A percentile compares a stretch with the other conserved stretches of the same genome.
phyloP scores from a whole-genome alignment of 2,797 vertebrate species.

The Myotis pilosus region DNA sequence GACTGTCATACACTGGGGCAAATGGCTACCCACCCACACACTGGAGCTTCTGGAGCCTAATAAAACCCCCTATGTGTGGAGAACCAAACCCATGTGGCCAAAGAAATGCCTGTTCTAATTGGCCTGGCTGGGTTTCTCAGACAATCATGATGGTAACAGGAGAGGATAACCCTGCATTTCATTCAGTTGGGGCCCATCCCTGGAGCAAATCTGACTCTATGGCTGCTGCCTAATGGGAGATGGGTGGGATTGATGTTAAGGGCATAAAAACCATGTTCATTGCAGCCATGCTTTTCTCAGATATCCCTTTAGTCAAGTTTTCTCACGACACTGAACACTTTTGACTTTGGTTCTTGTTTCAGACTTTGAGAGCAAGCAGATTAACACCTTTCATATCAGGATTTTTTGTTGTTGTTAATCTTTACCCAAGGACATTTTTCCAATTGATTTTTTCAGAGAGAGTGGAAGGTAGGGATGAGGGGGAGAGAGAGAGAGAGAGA shows the following conservation, averaged over 20 bases:
- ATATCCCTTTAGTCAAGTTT: background rate
- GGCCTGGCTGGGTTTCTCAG: background rate
- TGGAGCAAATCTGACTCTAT: background rate
- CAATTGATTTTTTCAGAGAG: too few relatives aligned
- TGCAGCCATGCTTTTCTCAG: background rate
- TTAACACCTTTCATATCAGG: background rate
- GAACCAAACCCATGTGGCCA: background rate
- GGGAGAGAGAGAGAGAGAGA: too few relatives aligned
- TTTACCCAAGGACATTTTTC: too few relatives aligned
- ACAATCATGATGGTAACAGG: background rate
- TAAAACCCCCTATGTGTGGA: background rate
- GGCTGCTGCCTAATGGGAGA: background rate
- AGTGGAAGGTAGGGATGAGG: too few relatives aligned
- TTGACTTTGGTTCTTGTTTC: background rate
- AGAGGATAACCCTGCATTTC: background rate
- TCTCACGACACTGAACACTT: background rate
- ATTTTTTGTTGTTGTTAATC: background rate
- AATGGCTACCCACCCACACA: too few relatives aligned
- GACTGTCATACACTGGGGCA: background rate
- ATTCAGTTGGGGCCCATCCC: background rate
- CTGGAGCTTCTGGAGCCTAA: background rate
- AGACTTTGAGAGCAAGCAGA: background rate
- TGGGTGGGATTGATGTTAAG: background rate
- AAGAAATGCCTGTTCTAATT: background rate
- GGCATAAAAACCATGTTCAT: too few relatives aligned